phyloP scores from a whole-genome alignment of 2,113 vertebrate genomes.

The Oryzias woworae region DNA sequence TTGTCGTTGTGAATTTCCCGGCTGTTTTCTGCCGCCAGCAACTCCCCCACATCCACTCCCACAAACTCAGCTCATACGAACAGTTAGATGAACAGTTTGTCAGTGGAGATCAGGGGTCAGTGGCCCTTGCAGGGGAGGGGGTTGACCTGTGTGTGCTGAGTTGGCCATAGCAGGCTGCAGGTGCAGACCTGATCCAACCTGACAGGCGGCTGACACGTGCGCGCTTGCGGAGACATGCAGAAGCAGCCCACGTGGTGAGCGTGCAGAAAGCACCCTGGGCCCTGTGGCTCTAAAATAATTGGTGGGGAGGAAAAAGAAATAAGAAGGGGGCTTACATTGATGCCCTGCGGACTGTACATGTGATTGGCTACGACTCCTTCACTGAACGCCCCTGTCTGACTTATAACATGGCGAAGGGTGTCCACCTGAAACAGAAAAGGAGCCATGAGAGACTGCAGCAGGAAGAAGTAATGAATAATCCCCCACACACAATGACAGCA shows the following conservation, averaged over 20 bases:
- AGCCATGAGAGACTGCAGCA: constrained; percentile 71
- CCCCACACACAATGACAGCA: constrained; percentile 9
- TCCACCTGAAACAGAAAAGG: constrained; percentile 91
- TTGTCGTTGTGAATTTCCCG: constrained; percentile 98
- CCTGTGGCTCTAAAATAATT: constrained; percentile 94
- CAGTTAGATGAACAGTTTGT: too few relatives aligned
- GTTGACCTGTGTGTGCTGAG: constrained; percentile 83
- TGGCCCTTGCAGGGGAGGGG: constrained; percentile 62
- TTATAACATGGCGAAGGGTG: constrained; percentile 99
- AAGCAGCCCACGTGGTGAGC: constrained; percentile 86
- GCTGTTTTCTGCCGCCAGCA: constrained; percentile 84
- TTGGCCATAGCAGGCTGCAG: constrained; percentile 81
- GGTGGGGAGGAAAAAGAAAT: constrained; percentile 61
- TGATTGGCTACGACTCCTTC: constrained; percentile 97
- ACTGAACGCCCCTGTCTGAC: constrained; percentile 99
- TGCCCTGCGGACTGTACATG: constrained; percentile 99
- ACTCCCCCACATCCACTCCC: constrained; percentile 37
- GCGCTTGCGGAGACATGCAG: constrained; percentile 75
- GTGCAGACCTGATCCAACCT: constrained; percentile 85
- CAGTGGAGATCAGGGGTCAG: constrained; percentile 20
- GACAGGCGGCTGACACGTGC: constrained; percentile 82
- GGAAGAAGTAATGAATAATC: constrained; percentile 10
- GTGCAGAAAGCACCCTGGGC: constrained; percentile 84
- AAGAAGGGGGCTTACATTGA: constrained; percentile 89
- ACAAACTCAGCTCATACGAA: too few relatives aligned